Percentiles rank a stretch among this genome's conserved stretches.
These are phyloP conservation scores for Laterallus jamaicensis DNA, from an alignment of 2,113 vertebrate species.

Conservation along the genomic window DNA sequence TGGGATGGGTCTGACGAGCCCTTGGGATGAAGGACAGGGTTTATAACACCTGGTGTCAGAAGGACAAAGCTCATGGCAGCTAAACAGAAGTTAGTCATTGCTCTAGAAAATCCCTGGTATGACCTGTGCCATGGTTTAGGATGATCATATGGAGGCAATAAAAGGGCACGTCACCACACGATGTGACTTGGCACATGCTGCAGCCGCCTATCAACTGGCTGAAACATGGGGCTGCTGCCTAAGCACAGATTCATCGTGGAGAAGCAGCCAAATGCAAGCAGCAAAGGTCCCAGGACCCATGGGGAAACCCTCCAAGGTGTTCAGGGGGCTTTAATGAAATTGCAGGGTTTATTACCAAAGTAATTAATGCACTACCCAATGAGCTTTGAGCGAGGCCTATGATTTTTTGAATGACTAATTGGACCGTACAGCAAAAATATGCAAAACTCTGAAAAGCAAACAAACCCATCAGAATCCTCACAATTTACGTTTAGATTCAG, in stretches of 20 bases:
- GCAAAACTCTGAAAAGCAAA: neutral
- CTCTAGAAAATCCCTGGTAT: neutral
- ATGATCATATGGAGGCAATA: neutral
- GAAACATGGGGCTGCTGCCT: neutral
- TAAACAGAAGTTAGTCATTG: neutral
- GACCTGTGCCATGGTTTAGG: neutral
- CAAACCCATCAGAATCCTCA: neutral
- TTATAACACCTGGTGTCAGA: neutral
- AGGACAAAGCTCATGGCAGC: neutral
- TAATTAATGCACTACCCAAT: neutral
- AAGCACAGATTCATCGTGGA: neutral
- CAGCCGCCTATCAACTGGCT: rapidly evolving
- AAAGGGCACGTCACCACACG: neutral
- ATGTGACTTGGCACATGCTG: rapidly evolving
- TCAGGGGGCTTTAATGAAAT: neutral
- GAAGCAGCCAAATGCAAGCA: neutral
- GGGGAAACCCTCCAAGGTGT: neutral
- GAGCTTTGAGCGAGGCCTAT: neutral
- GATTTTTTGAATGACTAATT: neutral
- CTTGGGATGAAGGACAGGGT: neutral
- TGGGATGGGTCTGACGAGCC: neutral
- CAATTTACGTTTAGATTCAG: neutral
- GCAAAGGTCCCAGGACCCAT: neutral
- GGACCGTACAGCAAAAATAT: neutral
- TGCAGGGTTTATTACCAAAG: neutral